Evolutionary conservation across 2,888 invertebrate species (phyloP), one percentile per base, ranked within the genome.

Genomic region (Machimus atricapillus): DNA sequence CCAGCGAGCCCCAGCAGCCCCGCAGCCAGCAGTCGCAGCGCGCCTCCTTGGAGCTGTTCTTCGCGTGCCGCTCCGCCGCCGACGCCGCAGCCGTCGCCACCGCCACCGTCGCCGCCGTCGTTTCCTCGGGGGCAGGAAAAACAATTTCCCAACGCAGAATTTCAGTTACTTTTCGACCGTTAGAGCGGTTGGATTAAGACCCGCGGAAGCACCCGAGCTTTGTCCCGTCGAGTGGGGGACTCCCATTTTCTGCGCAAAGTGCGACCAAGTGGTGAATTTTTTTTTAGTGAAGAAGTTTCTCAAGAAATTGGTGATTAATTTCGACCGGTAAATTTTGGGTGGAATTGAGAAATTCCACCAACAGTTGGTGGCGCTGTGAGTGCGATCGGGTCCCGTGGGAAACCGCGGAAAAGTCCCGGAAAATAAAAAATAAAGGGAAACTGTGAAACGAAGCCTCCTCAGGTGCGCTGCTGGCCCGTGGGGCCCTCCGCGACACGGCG

Each of bases 121-220:
- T 40, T 52, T 79, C 81, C 81, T 81, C 56, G 37, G 81, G 73
- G 37, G 58, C 46, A 86, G 87, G 78, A 86, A 88, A 89, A 88
- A 89, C 89, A 88, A 87, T 89, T 89, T 89, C 89, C 87, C 86
- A 76, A 56, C 37, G 46, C 78, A 86, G 86, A 88, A 88, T 89
- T 90, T 91, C 91, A 91, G 92, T 92, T 91, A 90, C 90, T 91
- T 90, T 91, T 91, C 91, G 91, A 91, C 90, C 92, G 92, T 91
- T 91, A 91, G 91, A 91, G 91, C 91, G 91, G 91, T 91, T 66
- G 66, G 66, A 23, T n/a, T 91, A 91, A 90, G 90, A 90, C 89
- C 89, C 89, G 31, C 58, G 52, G 82, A 58, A 82, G 34, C 19
- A 16, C 8, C 14, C 76, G 76, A 76, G 76, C 9, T 76, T 8